Conservation (phyloP, 1,140 invertebrate species). For the Drosophila truncata region DNA sequence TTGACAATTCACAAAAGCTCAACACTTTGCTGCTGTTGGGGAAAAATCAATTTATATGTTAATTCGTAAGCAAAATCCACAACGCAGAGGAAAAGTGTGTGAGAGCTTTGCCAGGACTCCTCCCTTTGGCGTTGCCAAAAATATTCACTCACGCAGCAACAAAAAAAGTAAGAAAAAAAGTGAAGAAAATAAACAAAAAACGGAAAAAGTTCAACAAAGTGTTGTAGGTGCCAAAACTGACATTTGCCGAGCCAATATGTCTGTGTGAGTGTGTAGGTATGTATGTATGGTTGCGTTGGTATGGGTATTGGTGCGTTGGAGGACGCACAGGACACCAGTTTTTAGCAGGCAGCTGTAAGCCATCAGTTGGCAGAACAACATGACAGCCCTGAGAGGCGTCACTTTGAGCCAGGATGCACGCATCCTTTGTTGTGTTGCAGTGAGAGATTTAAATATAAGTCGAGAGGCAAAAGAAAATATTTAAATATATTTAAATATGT, state of each 20-base stretch:
- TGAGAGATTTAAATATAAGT: constrained; percentile 1
- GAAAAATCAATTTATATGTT: constrained; percentile 83
- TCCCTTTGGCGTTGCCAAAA: constrained; percentile 47
- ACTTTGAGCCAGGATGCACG: constrained; percentile 36
- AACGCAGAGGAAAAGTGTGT: constrained; percentile 40
- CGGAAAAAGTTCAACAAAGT: constrained; percentile 54
- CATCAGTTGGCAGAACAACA: constrained; percentile 64
- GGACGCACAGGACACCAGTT: constrained; percentile 47
- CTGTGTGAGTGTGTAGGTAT: constrained; percentile 7
- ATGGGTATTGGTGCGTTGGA: constrained; percentile 11
- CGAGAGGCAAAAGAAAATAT: too few species aligned
- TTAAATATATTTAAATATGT: not conserved
- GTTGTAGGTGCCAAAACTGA: constrained; percentile 79
- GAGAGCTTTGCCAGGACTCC: constrained; percentile 38
- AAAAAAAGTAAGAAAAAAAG: constrained; percentile 31
- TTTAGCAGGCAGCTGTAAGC: constrained; percentile 68
- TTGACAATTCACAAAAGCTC: constrained; percentile 63
- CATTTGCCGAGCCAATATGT: constrained; percentile 56
- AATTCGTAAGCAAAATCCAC: constrained; percentile 75
- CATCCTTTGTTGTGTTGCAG: not conserved
- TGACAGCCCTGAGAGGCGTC: constrained; percentile 63
- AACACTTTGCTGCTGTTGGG: constrained; percentile 60
- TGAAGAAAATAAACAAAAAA: constrained; percentile 30
- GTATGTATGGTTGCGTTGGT: constrained; percentile 5
- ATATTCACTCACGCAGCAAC: constrained; percentile 64